phyloP scores from a whole-genome alignment of 2,888 invertebrate species.

The Lymantria monacha region DNA sequence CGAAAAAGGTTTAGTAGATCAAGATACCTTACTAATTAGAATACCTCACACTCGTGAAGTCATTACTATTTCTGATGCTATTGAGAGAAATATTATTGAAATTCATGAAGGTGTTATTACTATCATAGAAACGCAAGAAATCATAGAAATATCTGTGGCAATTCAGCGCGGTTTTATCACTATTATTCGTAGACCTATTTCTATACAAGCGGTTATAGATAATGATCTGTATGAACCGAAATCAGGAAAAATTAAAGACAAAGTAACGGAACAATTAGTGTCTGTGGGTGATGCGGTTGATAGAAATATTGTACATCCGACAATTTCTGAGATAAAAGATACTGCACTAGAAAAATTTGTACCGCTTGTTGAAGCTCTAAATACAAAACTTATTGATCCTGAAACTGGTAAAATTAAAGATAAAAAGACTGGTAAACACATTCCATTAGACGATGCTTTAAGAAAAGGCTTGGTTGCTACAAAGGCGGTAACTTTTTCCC shows the following conservation, averaged over 20 bases:
- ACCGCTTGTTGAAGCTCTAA: slow-evolving; percentile 88
- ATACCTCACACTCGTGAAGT: slow-evolving; percentile 89
- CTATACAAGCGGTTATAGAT: slow-evolving; percentile 88
- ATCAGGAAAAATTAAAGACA: slow-evolving; percentile 87
- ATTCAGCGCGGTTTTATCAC: slow-evolving; percentile 87
- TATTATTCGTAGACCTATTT: slow-evolving; percentile 87
- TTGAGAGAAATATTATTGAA: slow-evolving; percentile 90
- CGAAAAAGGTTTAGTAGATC: slow-evolving; percentile 88
- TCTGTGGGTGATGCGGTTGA: slow-evolving; percentile 89
- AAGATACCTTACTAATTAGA: slow-evolving; percentile 88
- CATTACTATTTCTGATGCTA: slow-evolving; percentile 90
- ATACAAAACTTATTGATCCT: slow-evolving; percentile 85
- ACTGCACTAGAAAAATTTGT: slow-evolving; percentile 87
- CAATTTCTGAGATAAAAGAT: slow-evolving; percentile 91
- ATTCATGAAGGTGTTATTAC: slow-evolving; percentile 87
- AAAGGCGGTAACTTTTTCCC: slow-evolving; percentile 85
- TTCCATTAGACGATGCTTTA: slow-evolving; percentile 87
- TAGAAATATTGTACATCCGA: slow-evolving; percentile 90
- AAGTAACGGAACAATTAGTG: slow-evolving; percentile 86
- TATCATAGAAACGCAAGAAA: slow-evolving; percentile 86
- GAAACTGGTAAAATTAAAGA: slow-evolving; percentile 88
- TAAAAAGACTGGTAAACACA: slow-evolving; percentile 85
- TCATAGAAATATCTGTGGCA: slow-evolving; percentile 86
- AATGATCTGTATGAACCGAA: slow-evolving; percentile 87
- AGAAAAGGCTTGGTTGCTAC: slow-evolving; percentile 87